Base-by-base conservation (phyloP, 2,113 vertebrate species). In the Ceyx cyanopectus region DNA sequence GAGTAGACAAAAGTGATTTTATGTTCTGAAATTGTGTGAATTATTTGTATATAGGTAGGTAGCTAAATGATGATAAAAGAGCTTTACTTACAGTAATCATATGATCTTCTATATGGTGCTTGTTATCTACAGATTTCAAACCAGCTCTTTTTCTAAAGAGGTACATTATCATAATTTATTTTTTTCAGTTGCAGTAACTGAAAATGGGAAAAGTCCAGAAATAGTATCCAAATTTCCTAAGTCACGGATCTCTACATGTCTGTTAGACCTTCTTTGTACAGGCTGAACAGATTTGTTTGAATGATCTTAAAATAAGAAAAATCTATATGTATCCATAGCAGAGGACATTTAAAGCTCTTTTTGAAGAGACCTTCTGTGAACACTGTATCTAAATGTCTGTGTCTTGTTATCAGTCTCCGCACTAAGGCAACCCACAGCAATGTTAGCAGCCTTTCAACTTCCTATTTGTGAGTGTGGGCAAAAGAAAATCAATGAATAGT, bases 361-460 rank as follows among this genome's bases (percentile, higher is more conserved):
- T 79, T 56, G 7, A 66, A 79, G 54, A 81, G 53, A 68, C 34
- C 9, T 57, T 63, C 12, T 66, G 57, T 87, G 15, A 57, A 62
- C 37, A 40, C 21, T 0, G 0, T 65, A 30, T 78, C 11, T 63
- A 67, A 75, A 56, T 45, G 21, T 53, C 29, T 57, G 0, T 65
- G 46, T 70, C 63, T 74, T 80, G 7, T 41, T 78, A 43, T 5
- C 45, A 57, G 72, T 67, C 30, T 87, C 37, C 61, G 70, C 54
- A 66, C 8, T 89, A n/a, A 74, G 20, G 18, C 41, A 73, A 70
- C n/a, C 30, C 60, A 81, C 43, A 61, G 66, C 85, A 91, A 69
- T 23, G 19, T 26, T 34, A 70, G 51, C 63, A 87, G 56, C 24
- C 46, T 58, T 91, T 93, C 81, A 82, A 27, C 60, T 72, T 90